A percentile compares a stretch with the other conserved stretches of the same genome.
Conservation (phyloP, 2,797 vertebrate genomes). For the Emydoidea blandingii region DNA sequence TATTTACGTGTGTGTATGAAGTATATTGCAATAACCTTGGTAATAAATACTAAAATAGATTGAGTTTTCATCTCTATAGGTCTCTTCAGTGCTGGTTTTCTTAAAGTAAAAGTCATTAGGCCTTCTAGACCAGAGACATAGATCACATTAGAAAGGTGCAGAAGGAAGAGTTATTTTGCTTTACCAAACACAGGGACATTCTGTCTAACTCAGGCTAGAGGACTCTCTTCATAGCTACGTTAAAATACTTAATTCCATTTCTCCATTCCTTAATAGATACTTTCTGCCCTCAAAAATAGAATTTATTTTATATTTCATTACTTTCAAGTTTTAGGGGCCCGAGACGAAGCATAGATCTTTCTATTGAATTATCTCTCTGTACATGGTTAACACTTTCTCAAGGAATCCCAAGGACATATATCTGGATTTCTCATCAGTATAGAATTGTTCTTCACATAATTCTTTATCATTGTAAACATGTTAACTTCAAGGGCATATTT, state of each 20-base stretch:
- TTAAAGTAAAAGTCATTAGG: neutral
- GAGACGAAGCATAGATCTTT: neutral
- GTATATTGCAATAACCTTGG: neutral
- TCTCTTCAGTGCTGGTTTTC: neutral
- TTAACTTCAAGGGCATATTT: neutral
- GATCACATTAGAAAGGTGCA: neutral
- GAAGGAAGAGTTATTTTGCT: constrained; percentile 51
- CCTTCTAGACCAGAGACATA: neutral
- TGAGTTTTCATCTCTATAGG: constrained; percentile 14
- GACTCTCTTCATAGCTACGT: neutral
- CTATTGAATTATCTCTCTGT: neutral
- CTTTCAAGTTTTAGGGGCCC: neutral
- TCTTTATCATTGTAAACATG: neutral
- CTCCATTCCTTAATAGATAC: neutral
- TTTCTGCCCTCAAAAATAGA: fast-evolving
- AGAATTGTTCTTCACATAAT: neutral
- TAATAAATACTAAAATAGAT: constrained; percentile 7
- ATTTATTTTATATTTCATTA: constrained; percentile 2
- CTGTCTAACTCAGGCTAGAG: neutral
- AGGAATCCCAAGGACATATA: neutral
- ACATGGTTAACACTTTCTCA: neutral
- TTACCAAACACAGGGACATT: neutral
- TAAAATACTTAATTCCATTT: neutral
- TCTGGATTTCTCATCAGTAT: neutral
- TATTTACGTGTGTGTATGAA: neutral